Base-by-base conservation (phyloP, 2,113 vertebrate genomes). In the Myxocyprinus asiaticus region DNA sequence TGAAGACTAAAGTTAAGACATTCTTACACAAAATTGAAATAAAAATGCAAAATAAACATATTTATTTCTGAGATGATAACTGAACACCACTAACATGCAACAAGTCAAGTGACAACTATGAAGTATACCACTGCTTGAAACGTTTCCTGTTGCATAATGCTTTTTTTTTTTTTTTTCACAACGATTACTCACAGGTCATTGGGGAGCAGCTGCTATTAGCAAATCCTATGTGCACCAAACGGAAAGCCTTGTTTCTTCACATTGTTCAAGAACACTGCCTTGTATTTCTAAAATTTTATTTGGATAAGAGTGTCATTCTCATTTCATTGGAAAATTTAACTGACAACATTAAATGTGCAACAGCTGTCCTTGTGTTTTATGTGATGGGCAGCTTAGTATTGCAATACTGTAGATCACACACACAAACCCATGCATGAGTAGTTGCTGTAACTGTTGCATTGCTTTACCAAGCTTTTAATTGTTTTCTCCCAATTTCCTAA, bases 351-450 rank as follows among this genome's bases (percentile, higher is more conserved):
- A 44, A 70, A 17, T 9, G 62, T 51, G 65, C 9, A 70, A 44
- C 80, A 69, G 76, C 66, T 76, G 79, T 69, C 73, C 4, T 48
- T 43, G 42, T 51, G 51, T 59, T 66, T 64, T 73, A 59, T 77
- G 17, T 70, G 17, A 33, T 14, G 45, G 45, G 55, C 42, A 64
- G 22, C 33, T 77, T 43, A 68, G 42, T 3, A 47, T 22, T 44
- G 43, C 12, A 14, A n/a, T n/a, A n/a, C n/a, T n/a, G n/a, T 5
- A 45, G 5, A 10, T 14, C 76, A 48, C 67, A 50, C 48, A 10
- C 10, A 68, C 42, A 14, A 14, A 68, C n/a, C n/a, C n/a, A n/a
- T n/a, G n/a, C n/a, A n/a, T n/a, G n/a, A n/a, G n/a, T n/a, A n/a
- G n/a, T n/a, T n/a, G n/a, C 33, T 53, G 45, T 53, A 7, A 65